phyloP scores from a whole-genome alignment of 1,140 invertebrate genomes.

The Camponotus pennsylvanicus region DNA sequence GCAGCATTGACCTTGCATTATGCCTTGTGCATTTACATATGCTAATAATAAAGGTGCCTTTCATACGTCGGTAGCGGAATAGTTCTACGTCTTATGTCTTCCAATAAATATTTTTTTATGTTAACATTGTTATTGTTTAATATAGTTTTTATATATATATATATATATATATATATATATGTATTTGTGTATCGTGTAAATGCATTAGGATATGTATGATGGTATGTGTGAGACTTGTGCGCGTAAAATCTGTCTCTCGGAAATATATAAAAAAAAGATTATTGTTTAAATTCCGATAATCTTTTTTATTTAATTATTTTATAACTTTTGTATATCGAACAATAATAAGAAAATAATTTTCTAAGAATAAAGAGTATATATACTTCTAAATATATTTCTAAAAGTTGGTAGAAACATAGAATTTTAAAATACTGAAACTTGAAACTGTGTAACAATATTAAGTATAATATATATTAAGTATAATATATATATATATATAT shows the following conservation, averaged over 20 bases:
- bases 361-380: constrained; percentile 7
- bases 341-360: background rate
- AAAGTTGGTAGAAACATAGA: constrained; percentile 15
- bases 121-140: constrained; percentile 22
- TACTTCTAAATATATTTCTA: constrained; percentile 26
- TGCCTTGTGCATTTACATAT: constrained; percentile 36
- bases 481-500: too few species aligned
- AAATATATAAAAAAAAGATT: constrained; percentile 40
- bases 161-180: constrained; percentile 22
- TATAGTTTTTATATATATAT: constrained; percentile 27
- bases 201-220: background rate
- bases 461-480: too few species aligned
- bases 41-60: constrained; percentile 14
- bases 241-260: background rate
- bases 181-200: background rate
- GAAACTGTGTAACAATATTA: background rate
- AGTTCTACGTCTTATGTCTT: constrained; percentile 11
- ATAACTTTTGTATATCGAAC: constrained; percentile 12
- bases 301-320: constrained; percentile 39
- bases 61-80: constrained; percentile 6
- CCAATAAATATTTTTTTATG: constrained; percentile 7
- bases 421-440: background rate
- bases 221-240: background rate
- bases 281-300: constrained; percentile 42
- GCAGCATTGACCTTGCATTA: constrained; percentile 21